Percentiles rank a stretch among this genome's conserved stretches.
These are phyloP conservation scores for Tachysurus vachellii DNA, from an alignment of 2,113 vertebrate genomes.

Conservation along the genomic window DNA sequence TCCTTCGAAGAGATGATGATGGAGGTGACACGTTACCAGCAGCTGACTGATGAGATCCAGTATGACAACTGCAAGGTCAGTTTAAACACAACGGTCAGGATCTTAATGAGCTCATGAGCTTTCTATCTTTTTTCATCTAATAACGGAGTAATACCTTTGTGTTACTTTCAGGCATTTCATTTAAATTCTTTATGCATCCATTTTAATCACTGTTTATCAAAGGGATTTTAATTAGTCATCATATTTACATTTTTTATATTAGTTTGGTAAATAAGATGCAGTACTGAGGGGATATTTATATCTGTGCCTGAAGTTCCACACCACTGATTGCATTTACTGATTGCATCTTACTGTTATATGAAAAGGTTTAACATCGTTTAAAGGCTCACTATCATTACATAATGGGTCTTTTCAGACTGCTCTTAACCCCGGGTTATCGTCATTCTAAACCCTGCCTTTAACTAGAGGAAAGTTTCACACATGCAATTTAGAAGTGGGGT, in stretches of 20 bases:
- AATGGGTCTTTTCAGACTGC: too few relatives aligned
- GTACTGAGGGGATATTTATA: neutral
- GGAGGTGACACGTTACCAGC: conserved; percentile 77
- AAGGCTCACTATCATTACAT: neutral
- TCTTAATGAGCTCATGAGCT: neutral
- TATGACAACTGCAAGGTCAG: conserved; percentile 76
- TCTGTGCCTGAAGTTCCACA: neutral
- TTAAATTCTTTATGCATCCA: neutral
- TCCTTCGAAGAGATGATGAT: conserved; percentile 77
- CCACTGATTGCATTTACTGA: conserved; percentile 1
- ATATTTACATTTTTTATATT: conserved; percentile 18
- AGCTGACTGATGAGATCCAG: conserved; percentile 80
- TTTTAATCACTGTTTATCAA: conserved; percentile 7
- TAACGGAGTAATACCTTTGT: neutral
- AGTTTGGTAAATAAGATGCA: conserved; percentile 21
- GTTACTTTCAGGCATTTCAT: neutral
- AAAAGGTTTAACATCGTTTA: neutral
- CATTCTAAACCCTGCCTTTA: too few relatives aligned
- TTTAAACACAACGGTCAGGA: neutral
- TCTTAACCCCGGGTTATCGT: neutral
- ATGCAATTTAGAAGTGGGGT: too few relatives aligned
- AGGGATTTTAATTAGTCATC: neutral
- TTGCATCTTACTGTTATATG: neutral
- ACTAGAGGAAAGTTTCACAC: too few relatives aligned
- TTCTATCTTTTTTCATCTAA: neutral